Percentiles rank a stretch among this genome's conserved stretches.
These are phyloP conservation scores for Nemoura dubitans DNA, from an alignment of 2,888 invertebrate species.

Conservation along the genomic window DNA sequence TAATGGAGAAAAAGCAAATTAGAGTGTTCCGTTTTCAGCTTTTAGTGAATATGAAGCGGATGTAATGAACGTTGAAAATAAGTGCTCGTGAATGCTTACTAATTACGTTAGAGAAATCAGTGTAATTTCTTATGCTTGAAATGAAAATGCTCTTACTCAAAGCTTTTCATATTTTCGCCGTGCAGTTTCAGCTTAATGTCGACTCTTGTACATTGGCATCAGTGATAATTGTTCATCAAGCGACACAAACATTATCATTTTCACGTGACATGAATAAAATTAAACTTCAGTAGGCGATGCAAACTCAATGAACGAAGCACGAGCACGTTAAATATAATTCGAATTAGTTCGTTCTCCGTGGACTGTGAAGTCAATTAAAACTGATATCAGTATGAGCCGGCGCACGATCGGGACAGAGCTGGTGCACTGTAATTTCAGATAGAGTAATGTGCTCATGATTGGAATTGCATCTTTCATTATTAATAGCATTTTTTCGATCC, in stretches of 20 bases:
- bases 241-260: not conserved
- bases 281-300: not conserved
- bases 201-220: not conserved
- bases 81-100: not conserved
- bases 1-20: not conserved
- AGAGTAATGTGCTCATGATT: not conserved
- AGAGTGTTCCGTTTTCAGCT: not conserved
- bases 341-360: not conserved
- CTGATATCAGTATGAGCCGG: not conserved
- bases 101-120: not conserved
- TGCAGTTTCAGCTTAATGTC: not conserved
- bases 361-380: not conserved
- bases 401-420: not conserved
- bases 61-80: not conserved
- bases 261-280: not conserved
- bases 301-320: not conserved
- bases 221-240: not conserved
- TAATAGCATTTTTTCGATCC: too few relatives aligned
- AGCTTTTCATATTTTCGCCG: constrained; percentile 16
- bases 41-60: not conserved
- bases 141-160: not conserved
- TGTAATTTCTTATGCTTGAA: not conserved
- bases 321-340: not conserved
- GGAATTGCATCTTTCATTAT: not conserved
- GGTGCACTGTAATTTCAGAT: not conserved